Conservation (phyloP, 2,113 vertebrate species). For the rat (Rattus norvegicus) region DNA sequence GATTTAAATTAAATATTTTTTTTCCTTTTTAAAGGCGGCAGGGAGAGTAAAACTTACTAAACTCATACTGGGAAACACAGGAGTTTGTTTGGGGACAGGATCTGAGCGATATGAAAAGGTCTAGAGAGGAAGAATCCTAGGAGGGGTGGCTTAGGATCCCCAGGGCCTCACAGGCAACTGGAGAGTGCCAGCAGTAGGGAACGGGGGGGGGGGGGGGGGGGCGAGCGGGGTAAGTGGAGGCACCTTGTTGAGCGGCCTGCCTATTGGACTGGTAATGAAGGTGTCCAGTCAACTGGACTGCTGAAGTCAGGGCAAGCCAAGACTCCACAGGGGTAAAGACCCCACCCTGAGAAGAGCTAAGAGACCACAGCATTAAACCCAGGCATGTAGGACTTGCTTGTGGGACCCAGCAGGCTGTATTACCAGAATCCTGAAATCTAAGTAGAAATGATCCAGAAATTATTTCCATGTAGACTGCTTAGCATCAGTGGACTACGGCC, state of each 20-base stretch:
- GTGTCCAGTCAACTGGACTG: background rate
- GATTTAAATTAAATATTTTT: slow-evolving; percentile 8
- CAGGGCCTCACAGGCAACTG: background rate
- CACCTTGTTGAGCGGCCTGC: background rate
- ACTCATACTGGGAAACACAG: background rate
- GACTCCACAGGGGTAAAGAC: background rate
- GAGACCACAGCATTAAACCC: background rate
- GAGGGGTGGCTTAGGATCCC: background rate
- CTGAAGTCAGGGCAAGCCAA: background rate
- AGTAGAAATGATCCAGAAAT: slow-evolving; percentile 1
- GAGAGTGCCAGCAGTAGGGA: background rate
- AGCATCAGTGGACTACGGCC: background rate
- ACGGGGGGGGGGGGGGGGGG: too few species aligned
- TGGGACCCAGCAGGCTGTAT: background rate
- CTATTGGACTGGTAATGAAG: background rate
- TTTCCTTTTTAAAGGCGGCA: background rate
- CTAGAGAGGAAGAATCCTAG: background rate
- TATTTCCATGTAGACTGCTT: background rate
- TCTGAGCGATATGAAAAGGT: background rate
- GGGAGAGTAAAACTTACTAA: background rate
- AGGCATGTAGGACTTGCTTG: background rate
- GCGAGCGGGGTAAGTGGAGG: background rate
- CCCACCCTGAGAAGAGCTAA: background rate
- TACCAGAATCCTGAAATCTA: background rate
- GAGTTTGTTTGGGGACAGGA: background rate